Conservation (phyloP, 2,113 vertebrate species). For the Bombycilla garrulus region DNA sequence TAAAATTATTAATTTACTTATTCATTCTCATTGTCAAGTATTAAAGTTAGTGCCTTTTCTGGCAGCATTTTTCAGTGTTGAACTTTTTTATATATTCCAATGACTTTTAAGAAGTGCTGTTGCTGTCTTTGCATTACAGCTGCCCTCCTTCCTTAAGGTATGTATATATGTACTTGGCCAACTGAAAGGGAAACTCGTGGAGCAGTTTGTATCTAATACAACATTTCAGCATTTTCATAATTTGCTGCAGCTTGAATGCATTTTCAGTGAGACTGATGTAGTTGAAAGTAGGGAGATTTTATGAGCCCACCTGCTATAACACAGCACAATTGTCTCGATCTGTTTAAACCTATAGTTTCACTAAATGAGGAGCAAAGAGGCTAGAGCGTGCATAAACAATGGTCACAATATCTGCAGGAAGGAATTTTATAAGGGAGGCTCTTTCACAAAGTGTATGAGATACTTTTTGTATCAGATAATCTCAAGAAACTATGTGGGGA, state of each 20-base stretch:
- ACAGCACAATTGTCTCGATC: neutral
- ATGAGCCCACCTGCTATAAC: neutral
- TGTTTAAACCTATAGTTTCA: neutral
- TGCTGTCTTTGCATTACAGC: neutral
- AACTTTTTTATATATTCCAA: conserved; percentile 13
- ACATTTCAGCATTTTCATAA: neutral
- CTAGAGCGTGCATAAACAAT: neutral
- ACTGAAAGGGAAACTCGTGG: neutral
- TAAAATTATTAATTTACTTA: conserved; percentile 4
- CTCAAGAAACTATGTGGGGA: neutral
- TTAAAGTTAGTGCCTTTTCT: neutral
- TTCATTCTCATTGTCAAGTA: conserved; percentile 16
- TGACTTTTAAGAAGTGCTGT: neutral
- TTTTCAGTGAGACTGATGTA: neutral
- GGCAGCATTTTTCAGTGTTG: neutral
- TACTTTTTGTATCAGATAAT: neutral
- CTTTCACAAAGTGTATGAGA: neutral
- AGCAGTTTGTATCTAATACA: neutral
- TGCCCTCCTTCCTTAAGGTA: neutral
- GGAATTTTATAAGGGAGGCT: neutral
- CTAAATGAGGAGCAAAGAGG: neutral
- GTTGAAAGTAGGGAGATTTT: neutral
- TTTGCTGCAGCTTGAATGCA: neutral
- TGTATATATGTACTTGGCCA: neutral
- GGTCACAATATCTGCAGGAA: neutral